Conservation (phyloP, 2,888 invertebrate genomes). For the Plemyria rubiginata region DNA sequence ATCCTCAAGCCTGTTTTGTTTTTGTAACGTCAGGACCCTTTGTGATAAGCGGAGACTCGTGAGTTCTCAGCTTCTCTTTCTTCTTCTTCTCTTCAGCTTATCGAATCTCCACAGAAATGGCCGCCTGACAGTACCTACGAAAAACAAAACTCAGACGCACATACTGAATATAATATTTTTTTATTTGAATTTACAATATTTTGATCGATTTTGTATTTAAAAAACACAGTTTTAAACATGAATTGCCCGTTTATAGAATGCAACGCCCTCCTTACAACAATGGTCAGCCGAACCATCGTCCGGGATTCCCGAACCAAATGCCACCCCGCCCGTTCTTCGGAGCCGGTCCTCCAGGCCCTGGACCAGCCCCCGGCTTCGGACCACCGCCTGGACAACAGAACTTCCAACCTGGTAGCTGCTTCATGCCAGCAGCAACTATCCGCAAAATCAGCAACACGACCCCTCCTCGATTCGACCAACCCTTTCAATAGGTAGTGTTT, state of each 20-base stretch:
- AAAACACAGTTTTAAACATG: not conserved
- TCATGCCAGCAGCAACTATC: constrained; percentile 64
- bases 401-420: constrained; percentile 54
- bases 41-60: no score
- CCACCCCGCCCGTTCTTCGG: constrained; percentile 41
- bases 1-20: no score
- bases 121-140: no score
- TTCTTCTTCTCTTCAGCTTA: no score
- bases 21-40: no score
- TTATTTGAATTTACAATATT: no score
- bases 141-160: no score
- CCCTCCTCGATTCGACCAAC: constrained; percentile 52
- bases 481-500: constrained; percentile 44
- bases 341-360: constrained; percentile 35
- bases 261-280: constrained; percentile 62
- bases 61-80: no score
- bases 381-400: constrained; percentile 46
- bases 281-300: constrained; percentile 31
- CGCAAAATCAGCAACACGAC: constrained; percentile 59
- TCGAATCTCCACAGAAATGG: no score
- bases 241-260: constrained; percentile 59
- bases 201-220: no score
- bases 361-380: constrained; percentile 41
- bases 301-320: constrained; percentile 35
- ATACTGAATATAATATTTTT: no score